Conservation (phyloP, 2,797 vertebrate genomes). For the Oceanodroma leucorhoa region DNA sequence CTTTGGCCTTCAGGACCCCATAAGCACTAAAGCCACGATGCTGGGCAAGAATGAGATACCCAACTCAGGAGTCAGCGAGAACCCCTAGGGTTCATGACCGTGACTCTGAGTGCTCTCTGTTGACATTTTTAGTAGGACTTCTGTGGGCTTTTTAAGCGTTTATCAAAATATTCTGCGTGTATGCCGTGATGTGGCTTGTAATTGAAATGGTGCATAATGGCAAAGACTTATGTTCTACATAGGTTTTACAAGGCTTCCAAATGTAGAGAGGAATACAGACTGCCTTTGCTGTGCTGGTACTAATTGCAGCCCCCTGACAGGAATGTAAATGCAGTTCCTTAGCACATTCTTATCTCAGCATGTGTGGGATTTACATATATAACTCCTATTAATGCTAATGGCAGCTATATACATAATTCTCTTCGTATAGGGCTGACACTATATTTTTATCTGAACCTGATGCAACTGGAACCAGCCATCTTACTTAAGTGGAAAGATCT, state of each 20-base stretch:
- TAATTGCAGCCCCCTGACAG: conserved; percentile 57
- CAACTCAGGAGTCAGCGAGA: background rate
- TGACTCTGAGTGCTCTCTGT: background rate
- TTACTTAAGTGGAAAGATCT: background rate
- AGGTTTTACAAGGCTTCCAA: conserved; percentile 34
- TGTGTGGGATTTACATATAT: conserved; percentile 61
- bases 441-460: conserved; percentile 46
- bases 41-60: background rate
- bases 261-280: background rate
- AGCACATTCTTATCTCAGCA: conserved; percentile 49
- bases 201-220: background rate
- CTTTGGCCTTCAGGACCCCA: fast-evolving
- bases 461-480: background rate
- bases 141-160: background rate
- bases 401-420: conserved; percentile 8
- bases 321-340: conserved; percentile 57
- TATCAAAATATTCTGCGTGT: background rate
- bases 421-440: background rate
- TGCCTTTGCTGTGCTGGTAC: conserved; percentile 8
- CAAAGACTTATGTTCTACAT: background rate
- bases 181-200: background rate
- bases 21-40: background rate
- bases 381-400: conserved; percentile 65
- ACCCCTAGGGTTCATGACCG: background rate
- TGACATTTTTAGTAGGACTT: background rate